These are phyloP conservation scores for Pseudochaenichthys georgianus DNA, from an alignment of 2,797 vertebrate genomes.

Conservation along the genomic window DNA sequence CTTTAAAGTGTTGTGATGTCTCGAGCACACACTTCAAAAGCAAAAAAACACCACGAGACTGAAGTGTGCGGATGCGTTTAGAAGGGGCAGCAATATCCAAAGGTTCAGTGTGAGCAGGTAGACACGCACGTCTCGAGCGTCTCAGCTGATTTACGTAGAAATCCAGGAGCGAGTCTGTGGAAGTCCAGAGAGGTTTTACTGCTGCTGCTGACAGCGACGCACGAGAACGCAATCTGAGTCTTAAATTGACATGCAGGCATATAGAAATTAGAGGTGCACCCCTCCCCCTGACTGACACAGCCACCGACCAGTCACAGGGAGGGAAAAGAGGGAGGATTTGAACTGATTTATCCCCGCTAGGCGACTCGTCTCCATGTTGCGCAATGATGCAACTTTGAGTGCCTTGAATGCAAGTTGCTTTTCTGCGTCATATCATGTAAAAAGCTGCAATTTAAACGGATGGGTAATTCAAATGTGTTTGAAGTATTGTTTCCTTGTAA, in stretches of 20 bases:
- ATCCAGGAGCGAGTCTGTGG: constrained; percentile 31
- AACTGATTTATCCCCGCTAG: constrained; percentile 46
- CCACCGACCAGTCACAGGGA: constrained; percentile 78
- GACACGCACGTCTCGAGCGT: constrained; percentile 35
- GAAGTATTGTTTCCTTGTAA: not conserved
- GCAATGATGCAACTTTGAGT: constrained; percentile 71
- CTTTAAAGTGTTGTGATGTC: constrained; percentile 40
- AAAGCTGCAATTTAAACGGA: not conserved
- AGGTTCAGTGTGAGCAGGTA: constrained; percentile 46
- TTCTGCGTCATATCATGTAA: constrained; percentile 11
- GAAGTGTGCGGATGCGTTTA: constrained; percentile 40
- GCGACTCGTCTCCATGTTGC: constrained; percentile 59
- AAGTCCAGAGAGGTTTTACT: constrained; percentile 21
- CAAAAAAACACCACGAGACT: constrained; percentile 28
- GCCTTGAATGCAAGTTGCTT: constrained; percentile 36
- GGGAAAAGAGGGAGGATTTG: constrained; percentile 73
- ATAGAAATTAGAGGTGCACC: constrained; percentile 79
- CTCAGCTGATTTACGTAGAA: constrained; percentile 35
- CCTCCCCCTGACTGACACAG: constrained; percentile 79
- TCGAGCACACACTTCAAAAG: constrained; percentile 22
- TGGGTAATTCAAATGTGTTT: not conserved
- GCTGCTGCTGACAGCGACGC: constrained; percentile 60
- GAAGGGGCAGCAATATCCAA: constrained; percentile 49
- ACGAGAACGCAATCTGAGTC: constrained; percentile 76
- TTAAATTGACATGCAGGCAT: constrained; percentile 80